A percentile compares a stretch with the other conserved stretches of the same genome.
Evolutionary conservation across 1,140 invertebrate genomes (phyloP).

Genomic region (Gryon sp.): DNA sequence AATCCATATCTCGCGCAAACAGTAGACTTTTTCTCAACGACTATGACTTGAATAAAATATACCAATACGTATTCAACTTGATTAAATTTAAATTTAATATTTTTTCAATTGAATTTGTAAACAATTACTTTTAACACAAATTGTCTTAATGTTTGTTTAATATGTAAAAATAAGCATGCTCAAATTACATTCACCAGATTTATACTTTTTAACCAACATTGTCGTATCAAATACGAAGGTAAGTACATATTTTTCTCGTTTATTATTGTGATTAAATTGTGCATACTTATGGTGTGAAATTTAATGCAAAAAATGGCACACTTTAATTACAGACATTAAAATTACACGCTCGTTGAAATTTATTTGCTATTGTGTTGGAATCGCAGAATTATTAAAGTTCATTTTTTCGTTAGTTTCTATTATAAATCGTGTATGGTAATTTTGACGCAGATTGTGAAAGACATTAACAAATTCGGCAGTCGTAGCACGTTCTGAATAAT

Average conservation of each 20-base stretch:
- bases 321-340: slow-evolving; percentile 27
- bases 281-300: slow-evolving; percentile 25
- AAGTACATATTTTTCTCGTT: slow-evolving; percentile 44
- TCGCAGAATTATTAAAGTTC: not conserved
- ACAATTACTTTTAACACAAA: no score
- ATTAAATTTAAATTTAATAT: no score
- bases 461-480: slow-evolving; percentile 65
- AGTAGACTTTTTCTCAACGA: slow-evolving; percentile 12
- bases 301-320: slow-evolving; percentile 16
- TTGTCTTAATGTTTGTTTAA: slow-evolving; percentile 1
- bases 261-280: slow-evolving; percentile 23
- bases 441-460: slow-evolving; percentile 64
- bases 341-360: slow-evolving; percentile 10
- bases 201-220: not conserved
- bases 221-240: slow-evolving; percentile 25
- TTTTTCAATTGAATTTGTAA: no score
- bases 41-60: no score
- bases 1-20: slow-evolving; percentile 29
- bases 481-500: slow-evolving; percentile 64
- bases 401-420: not conserved
- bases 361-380: slow-evolving; percentile 1
- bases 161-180: slow-evolving; percentile 11
- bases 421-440: slow-evolving; percentile 11
- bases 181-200: slow-evolving; percentile 12
- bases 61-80: no score